phyloP scores from a whole-genome alignment of 2,888 invertebrate species.

The Dyspetes luteomarginatus region DNA sequence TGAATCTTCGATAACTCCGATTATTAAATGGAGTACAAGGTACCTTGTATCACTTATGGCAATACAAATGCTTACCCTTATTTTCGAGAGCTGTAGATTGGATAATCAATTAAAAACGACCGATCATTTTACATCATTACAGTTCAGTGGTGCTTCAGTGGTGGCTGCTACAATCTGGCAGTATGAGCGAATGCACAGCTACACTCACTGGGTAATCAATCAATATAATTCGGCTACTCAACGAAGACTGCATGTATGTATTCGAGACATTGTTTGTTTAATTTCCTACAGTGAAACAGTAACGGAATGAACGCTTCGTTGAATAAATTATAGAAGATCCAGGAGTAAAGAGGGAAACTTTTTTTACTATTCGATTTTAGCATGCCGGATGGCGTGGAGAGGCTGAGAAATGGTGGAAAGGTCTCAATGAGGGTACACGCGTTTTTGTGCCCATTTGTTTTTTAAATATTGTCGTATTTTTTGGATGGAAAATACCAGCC shows the following conservation, averaged over 20 bases:
- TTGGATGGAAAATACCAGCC: slow-evolving; percentile 91
- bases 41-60: neutral
- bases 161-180: slow-evolving; percentile 93
- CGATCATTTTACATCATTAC: slow-evolving; percentile 66
- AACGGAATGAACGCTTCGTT: neutral
- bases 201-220: slow-evolving; percentile 72
- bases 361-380: slow-evolving; percentile 46
- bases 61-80: no score
- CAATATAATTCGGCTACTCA: slow-evolving; percentile 62
- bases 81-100: no score
- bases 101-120: no score
- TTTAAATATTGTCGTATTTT: slow-evolving; percentile 91
- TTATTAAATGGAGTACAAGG: neutral
- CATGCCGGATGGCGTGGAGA: slow-evolving; percentile 77
- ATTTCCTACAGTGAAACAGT: slow-evolving; percentile 38
- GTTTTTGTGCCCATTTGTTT: slow-evolving; percentile 92
- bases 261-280: slow-evolving; percentile 10
- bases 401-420: slow-evolving; percentile 88
- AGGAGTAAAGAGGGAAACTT: neutral
- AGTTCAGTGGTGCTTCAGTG: slow-evolving; percentile 90
- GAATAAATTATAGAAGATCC: neutral
- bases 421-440: slow-evolving; percentile 89
- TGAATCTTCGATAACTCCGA: no score
- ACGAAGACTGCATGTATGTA: slow-evolving; percentile 70
- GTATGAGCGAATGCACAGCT: slow-evolving; percentile 88